Percentiles rank a stretch among this genome's conserved stretches.
These are phyloP conservation scores for Amphipyra berbera DNA, from an alignment of 2,888 invertebrate genomes.

Conservation along the genomic window DNA sequence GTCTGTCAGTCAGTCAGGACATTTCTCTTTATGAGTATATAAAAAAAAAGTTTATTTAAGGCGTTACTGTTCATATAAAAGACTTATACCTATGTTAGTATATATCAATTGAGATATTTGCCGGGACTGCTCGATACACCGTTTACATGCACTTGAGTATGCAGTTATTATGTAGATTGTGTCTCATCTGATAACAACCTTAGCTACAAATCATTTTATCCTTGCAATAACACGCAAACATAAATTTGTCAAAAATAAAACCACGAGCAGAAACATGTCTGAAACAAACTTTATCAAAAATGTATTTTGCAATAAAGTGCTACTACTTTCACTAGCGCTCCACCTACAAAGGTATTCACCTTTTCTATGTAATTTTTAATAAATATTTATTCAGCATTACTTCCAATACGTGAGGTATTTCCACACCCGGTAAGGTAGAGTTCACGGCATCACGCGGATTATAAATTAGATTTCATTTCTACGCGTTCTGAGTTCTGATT, in stretches of 20 bases:
- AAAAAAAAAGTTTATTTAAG: no score
- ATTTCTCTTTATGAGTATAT: no score
- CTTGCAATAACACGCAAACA: not conserved
- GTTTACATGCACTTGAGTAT: no score
- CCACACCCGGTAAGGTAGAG: slow-evolving; percentile 63
- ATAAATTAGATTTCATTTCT: slow-evolving; percentile 77
- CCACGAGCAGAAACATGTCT: no score
- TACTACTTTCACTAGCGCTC: slow-evolving; percentile 44
- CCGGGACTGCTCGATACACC: no score
- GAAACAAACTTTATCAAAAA: slow-evolving; percentile 50
- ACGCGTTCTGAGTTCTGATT: slow-evolving; percentile 64
- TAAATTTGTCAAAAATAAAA: no score
- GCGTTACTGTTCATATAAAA: no score
- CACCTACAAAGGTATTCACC: slow-evolving; percentile 52
- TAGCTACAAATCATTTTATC: not conserved
- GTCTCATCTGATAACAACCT: not conserved
- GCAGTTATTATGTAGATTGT: not conserved
- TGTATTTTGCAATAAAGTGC: slow-evolving; percentile 48
- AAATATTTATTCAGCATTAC: slow-evolving; percentile 83
- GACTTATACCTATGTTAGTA: no score
- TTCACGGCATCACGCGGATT: slow-evolving; percentile 69
- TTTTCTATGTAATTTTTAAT: slow-evolving; percentile 81
- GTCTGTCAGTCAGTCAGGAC: no score
- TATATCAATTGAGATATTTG: no score
- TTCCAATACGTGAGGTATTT: slow-evolving; percentile 71